Conservation (phyloP, 2,113 vertebrate species). For the Neolamprologus devosi region DNA sequence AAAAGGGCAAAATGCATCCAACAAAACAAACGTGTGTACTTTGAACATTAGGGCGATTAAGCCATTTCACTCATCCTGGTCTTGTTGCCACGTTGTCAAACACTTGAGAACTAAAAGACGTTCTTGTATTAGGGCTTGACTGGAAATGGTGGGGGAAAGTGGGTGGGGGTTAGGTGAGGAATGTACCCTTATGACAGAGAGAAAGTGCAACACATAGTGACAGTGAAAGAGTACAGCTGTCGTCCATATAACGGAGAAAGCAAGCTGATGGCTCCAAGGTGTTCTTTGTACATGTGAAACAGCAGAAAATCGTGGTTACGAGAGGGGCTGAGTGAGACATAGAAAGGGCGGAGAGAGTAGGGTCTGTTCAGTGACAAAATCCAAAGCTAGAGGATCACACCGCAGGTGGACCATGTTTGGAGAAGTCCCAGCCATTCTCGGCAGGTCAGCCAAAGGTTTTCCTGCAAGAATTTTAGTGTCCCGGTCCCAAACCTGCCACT, state of each 20-base stretch:
- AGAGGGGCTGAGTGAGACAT: background rate
- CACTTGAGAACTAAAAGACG: background rate
- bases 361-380: slow-evolving; percentile 16
- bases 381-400: slow-evolving; percentile 12
- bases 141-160: background rate
- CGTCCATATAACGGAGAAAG: background rate
- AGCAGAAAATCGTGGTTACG: slow-evolving; percentile 22
- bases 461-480: slow-evolving; percentile 11
- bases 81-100: background rate
- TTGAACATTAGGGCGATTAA: background rate
- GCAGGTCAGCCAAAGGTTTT: slow-evolving; percentile 51
- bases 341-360: background rate
- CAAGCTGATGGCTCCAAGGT: slow-evolving; percentile 1
- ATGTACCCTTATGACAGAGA: background rate
- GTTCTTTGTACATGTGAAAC: background rate
- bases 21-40: background rate
- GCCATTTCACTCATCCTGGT: background rate
- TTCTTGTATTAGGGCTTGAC: background rate
- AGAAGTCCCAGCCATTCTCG: slow-evolving; percentile 5
- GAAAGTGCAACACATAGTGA: background rate
- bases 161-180: background rate
- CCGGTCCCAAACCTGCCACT: background rate
- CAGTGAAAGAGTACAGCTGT: background rate
- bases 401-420: slow-evolving; percentile 47
- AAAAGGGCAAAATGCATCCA: background rate